A percentile compares a stretch with the other conserved stretches of the same genome.
phyloP scores from a whole-genome alignment of 2,113 vertebrate species.

The Capreolus pygargus region DNA sequence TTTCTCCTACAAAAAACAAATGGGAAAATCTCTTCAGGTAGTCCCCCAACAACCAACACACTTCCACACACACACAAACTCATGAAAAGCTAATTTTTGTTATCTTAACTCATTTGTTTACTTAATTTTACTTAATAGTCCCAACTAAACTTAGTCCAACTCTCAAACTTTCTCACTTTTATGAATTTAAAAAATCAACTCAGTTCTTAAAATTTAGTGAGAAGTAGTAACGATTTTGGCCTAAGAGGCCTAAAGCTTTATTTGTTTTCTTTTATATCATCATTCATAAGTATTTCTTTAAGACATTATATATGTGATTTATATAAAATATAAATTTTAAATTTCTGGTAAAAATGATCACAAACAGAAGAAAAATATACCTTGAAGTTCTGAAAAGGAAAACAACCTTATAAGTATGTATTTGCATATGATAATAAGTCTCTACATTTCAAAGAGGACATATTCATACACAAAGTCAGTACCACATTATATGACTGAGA shows the following conservation, averaged over 20 bases:
- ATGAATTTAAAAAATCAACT: neutral
- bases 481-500: neutral
- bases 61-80: neutral
- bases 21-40: neutral
- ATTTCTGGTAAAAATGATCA: neutral
- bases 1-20: slow-evolving; percentile 10
- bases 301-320: neutral
- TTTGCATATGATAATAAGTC: neutral
- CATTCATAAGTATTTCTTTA: neutral
- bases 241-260: neutral
- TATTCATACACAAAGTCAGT: neutral
- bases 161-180: neutral
- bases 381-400: neutral
- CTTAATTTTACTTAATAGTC: neutral
- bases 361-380: neutral
- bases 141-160: neutral
- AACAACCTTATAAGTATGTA: neutral
- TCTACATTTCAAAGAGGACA: neutral
- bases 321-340: neutral
- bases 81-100: neutral
- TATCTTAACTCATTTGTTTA: neutral
- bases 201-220: neutral
- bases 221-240: neutral
- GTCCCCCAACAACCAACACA: neutral
- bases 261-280: neutral